phyloP scores from a whole-genome alignment of 2,113 vertebrate genomes.

The Python bivittatus region DNA sequence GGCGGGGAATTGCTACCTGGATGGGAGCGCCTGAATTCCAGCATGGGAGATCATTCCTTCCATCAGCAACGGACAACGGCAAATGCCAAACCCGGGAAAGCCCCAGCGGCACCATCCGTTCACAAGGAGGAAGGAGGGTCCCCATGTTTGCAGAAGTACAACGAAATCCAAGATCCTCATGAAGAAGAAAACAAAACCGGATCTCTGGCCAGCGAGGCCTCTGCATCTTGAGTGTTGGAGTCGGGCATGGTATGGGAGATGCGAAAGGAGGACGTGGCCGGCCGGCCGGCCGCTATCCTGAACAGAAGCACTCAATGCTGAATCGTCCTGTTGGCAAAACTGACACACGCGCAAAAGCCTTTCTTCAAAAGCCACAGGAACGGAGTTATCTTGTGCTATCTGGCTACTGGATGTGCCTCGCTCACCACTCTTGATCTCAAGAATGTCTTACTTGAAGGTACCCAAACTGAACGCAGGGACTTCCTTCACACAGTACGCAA shows the following conservation, averaged over 20 bases:
- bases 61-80: too few species aligned
- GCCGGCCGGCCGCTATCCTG: neutral
- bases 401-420: neutral
- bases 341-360: neutral
- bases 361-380: neutral
- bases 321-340: neutral
- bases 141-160: neutral
- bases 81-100: neutral
- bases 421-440: neutral
- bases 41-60: neutral
- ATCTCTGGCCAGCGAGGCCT: neutral
- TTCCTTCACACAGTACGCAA: neutral
- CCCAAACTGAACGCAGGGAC: too few species aligned
- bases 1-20: neutral
- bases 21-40: neutral
- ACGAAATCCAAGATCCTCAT: neutral
- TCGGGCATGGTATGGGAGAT: too few species aligned
- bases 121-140: neutral
- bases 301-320: neutral
- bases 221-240: fast-evolving
- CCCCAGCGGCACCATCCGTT: neutral
- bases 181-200: too few species aligned
- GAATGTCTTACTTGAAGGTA: neutral
- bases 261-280: neutral
- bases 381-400: neutral